Base-by-base conservation (phyloP, 1,140 invertebrate species). In the Antheraea mylitta region DNA sequence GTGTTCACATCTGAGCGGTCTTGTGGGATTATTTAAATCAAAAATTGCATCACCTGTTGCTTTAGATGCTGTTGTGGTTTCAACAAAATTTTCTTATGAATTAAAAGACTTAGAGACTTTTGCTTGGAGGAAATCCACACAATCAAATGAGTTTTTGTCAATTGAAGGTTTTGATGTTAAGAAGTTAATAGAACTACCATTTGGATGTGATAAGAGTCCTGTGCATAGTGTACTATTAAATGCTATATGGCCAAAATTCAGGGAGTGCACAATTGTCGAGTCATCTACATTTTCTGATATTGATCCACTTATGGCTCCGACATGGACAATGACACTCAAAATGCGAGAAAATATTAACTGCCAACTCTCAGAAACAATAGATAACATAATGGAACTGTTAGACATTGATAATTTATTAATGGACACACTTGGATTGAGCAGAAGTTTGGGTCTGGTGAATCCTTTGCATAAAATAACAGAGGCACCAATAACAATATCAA, bases 201-300 rank as follows among this genome's bases (percentile, higher is more conserved):
- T 98, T 94, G 98, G 97, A 69, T 96, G 97, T 48, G 94, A 95
- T 30, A 95, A 94, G 62, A 97, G 98, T 92, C 97, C 97, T 5
- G 93, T 94, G 70, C 96, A 95, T 61, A 95, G 96, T 88, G 92
- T 98, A 36, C 93, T 96, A 71, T 87, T 99, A 4, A 96, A 96
- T 81, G 95, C 96, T n/a, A 96, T 96, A 9, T 99, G 98, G 98
- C 96, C 96, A 3, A 94, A 95, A 84, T 92, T 99, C 62, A 94
- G 95, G 5, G 98, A 99, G 85, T 96, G 97, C 86, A 94, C 97
- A 38, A 95, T 99, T 37, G 95, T 98, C 0, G 98, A 99, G 82
- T 97, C 96, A 74, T 95, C 97, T 82, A 95, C 94, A 68, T 97
- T 97, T 85, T 96, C 96, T 53, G 97, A 99, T 92, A 95, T 99